Base-by-base conservation (phyloP, 2,113 vertebrate species). In the Elephantulus edwardii region DNA sequence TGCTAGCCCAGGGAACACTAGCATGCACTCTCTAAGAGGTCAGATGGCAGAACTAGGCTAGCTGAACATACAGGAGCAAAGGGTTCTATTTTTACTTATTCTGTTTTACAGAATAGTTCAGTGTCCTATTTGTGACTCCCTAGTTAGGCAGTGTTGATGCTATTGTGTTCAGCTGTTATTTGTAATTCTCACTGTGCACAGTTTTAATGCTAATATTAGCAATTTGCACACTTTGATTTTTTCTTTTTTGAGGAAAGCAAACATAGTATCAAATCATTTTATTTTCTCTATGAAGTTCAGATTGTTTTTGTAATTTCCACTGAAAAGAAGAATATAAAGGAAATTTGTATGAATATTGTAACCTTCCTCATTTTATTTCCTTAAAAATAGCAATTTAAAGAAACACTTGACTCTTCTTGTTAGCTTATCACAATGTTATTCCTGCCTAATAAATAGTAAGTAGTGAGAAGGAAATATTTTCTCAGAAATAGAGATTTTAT, bases 311-410 rank as follows among this genome's bases (percentile, higher is more conserved):
- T 80, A 50, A 20, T 88, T 93, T 90, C 79, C 89, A 35, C 24
- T 17, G 68, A 52, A 86, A 87, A 79, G 71, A 88, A 83, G 26
- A 85, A 38, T 48, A 35, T 68, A 44, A 74, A 88, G 83, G 54
- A 88, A 90, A 85, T 54, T 78, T 50, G 79, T 54, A 10, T 83
- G 76, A 74, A 40, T 79, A 66, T 35, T 28, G 28, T 30, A 48
- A 70, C 54, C 79, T 92, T 88, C 89, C 77, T 88, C 79, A 35
- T 90, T 87, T 56, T 86, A 71, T 91, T 92, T 92, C 58, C 58
- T 26, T 33, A 87, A 83, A 75, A 9, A 20, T 40, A 76, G 38
- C 12, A 71, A 52, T 44, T 89, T 72, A 20, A 42, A 89, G 44
- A 76, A 85, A 79, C 17, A 20, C 40, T 42, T 70, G 40, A 30